Evolutionary conservation across 2,113 vertebrate genomes (phyloP), one percentile per base, ranked within the genome.

Genomic region (Dolichotis patagonum): DNA sequence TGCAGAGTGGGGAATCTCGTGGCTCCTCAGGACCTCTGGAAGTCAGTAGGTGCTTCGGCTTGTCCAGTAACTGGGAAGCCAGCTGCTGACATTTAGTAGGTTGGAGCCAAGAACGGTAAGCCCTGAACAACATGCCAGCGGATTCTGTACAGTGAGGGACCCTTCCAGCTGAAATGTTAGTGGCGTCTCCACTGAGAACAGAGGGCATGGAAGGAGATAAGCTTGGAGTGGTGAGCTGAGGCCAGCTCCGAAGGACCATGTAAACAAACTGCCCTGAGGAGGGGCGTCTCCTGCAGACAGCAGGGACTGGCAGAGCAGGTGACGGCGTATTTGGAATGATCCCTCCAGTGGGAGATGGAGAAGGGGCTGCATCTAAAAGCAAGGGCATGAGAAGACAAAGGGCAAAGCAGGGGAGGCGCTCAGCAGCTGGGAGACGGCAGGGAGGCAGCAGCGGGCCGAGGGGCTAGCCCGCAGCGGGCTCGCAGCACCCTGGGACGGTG

Each of bases 391-490:
- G 56, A 38, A 60, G 14, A 58, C 35, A n/a, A 10, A 16, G 12
- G 10, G 46, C 71, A 58, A 35, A 85, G 73, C 63, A 3, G 32
- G 0, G 19, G 43, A 24, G 28, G 69, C 54, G 86, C 41, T 78
- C 17, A 1, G 9, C n/a, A 9, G 9, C 24, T 4, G 12, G 54
- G 69, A 43, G 71, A 8, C 1, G 4, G 30, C 24, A 5, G 35
- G 0, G 30, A 7, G 0, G 69, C 10, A 12, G 81, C 26, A 32
- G 73, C 22, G 65, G 41, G 41, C 87, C 11, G 17, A 20, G 9
- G 0, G 17, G 63, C 3, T 30, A 32, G 3, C 0, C 46, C 0
- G 1, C 28, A 46, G 54, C 0, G 62, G 52, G 1, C 3, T 9
- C 52, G 38, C 14, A 2, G 87, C 7, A 20, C 35, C 12, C 32